Evolutionary conservation across 2,888 invertebrate species (phyloP).

Genomic region (Meta bourneti): DNA sequence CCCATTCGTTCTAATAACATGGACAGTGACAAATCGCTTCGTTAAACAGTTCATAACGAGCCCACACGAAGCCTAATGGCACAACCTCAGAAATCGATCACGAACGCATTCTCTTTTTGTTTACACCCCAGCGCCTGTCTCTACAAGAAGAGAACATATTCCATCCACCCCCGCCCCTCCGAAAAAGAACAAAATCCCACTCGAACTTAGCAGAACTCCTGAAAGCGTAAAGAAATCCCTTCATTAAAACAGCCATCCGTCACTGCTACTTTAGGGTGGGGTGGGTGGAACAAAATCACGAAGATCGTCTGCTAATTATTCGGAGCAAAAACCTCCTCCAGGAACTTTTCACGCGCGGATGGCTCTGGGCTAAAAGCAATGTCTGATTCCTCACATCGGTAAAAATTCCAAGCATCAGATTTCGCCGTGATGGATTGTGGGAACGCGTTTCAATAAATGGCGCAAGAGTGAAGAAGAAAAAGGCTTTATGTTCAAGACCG

Average conservation of each 20-base stretch:
- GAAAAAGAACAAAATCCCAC: constrained; percentile 1
- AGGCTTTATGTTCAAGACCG: background rate
- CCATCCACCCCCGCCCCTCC: too few relatives aligned
- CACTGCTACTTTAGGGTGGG: too few relatives aligned
- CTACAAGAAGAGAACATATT: too few relatives aligned
- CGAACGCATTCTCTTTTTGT: too few relatives aligned
- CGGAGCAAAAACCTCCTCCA: background rate
- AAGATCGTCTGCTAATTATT: background rate
- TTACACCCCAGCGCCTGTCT: too few relatives aligned
- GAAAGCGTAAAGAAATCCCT: too few relatives aligned
- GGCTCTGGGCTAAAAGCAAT: constrained; percentile 10
- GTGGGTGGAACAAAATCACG: background rate
- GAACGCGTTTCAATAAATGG: constrained; percentile 40
- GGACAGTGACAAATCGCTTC: too few relatives aligned
- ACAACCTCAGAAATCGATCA: too few relatives aligned
- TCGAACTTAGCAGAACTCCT: background rate
- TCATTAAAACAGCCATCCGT: background rate
- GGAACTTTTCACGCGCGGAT: constrained; percentile 13
- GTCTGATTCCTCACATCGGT: constrained; percentile 4
- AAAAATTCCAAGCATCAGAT: constrained; percentile 34
- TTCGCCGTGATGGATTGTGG: constrained; percentile 21
- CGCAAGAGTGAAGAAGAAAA: background rate
- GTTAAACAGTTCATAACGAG: too few relatives aligned
- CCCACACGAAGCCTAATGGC: too few relatives aligned
- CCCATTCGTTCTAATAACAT: too few relatives aligned